Percentiles rank a stretch among this genome's conserved stretches.
phyloP scores from a whole-genome alignment of 2,113 vertebrate species.

The Podocnemis expansa region DNA sequence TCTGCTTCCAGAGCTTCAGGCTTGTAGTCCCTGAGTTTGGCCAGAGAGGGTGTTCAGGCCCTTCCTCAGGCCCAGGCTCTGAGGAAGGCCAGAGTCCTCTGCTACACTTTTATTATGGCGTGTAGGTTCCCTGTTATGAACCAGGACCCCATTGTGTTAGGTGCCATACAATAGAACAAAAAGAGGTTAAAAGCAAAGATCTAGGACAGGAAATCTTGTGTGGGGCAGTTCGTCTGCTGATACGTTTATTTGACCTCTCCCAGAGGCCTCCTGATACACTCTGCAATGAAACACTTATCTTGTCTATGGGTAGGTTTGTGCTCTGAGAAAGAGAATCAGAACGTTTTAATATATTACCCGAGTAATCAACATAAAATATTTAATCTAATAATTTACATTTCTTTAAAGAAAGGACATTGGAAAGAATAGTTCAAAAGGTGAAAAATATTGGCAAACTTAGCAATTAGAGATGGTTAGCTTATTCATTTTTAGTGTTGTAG shows the following conservation, averaged over 20 bases:
- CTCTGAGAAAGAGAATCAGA: background rate
- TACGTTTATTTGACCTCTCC: background rate
- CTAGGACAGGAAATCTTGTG: background rate
- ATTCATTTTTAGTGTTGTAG: background rate
- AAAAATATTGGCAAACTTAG: background rate
- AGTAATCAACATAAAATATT: background rate
- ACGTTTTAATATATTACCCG: background rate
- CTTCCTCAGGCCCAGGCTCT: too few species aligned
- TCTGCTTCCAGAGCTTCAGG: too few species aligned
- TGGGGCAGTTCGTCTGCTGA: background rate
- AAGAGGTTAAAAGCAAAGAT: background rate
- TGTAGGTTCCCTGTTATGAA: background rate
- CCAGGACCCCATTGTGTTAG: background rate
- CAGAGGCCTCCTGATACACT: background rate
- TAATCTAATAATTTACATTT: background rate
- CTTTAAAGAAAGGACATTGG: background rate
- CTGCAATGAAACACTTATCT: background rate
- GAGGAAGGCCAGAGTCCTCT: too few species aligned
- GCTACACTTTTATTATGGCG: too few species aligned
- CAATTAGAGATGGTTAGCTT: background rate
- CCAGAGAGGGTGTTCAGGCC: too few species aligned
- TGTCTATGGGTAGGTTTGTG: background rate
- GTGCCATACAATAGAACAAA: background rate
- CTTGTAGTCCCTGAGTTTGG: too few species aligned
- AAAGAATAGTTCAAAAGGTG: background rate